Evolutionary conservation across 2,797 vertebrate species (phyloP).

Genomic region (Echiichthys vipera): DNA sequence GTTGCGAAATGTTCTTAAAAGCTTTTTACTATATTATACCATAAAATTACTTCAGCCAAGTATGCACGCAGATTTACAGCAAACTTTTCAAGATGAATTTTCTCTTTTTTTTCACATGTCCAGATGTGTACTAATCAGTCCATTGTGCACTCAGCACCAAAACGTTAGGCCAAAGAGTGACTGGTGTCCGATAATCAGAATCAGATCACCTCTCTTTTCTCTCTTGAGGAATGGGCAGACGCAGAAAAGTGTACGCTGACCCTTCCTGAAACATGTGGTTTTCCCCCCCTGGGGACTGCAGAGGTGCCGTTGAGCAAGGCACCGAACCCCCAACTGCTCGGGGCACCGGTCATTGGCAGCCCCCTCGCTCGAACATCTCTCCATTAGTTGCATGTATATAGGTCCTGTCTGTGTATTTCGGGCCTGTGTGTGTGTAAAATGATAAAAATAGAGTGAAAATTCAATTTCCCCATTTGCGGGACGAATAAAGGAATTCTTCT

Average conservation of each 20-base stretch:
- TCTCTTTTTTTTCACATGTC: slow-evolving; percentile 40
- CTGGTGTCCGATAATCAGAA: slow-evolving; percentile 62
- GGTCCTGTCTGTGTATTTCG: no score
- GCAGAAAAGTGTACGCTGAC: slow-evolving; percentile 42
- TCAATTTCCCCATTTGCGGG: no score
- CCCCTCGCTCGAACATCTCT: no score
- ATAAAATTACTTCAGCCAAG: slow-evolving; percentile 42
- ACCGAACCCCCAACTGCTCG: no score
- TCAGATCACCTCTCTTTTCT: slow-evolving; percentile 57
- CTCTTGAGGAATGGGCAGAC: slow-evolving; percentile 41
- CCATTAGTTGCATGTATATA: no score
- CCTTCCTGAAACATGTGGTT: slow-evolving; percentile 49
- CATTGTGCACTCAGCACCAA: slow-evolving; percentile 60
- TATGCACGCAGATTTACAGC: slow-evolving; percentile 50
- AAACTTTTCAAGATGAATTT: slow-evolving; percentile 52
- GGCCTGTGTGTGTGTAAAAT: no score
- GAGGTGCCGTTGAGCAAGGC: no score
- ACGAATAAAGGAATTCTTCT: no score
- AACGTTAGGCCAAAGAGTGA: slow-evolving; percentile 34
- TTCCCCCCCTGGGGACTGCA: no score
- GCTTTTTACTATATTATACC: slow-evolving; percentile 30
- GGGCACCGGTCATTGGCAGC: no score
- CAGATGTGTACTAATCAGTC: slow-evolving; percentile 79
- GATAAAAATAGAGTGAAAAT: no score
- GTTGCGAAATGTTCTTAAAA: slow-evolving; percentile 1